Evolutionary conservation across 2,888 invertebrate genomes (phyloP).

Genomic region (Andricus quercusramuli): DNA sequence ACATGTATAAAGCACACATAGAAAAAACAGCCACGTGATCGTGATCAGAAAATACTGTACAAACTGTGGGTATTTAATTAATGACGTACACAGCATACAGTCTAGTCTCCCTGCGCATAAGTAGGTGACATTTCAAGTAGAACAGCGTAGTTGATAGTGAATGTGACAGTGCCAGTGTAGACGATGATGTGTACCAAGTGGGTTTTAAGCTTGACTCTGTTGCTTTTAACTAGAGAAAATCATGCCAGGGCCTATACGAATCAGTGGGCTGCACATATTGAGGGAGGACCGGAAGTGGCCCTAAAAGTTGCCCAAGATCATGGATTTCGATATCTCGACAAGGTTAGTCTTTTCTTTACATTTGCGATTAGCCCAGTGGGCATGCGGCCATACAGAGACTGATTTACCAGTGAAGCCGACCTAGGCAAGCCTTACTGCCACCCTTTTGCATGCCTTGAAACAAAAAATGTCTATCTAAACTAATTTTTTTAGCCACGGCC

Average conservation of each 20-base stretch:
- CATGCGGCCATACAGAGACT: too few relatives aligned
- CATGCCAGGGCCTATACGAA: slow-evolving; percentile 79
- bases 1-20: background rate
- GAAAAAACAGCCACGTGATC: background rate
- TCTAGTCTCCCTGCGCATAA: slow-evolving; percentile 51
- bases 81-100: slow-evolving; percentile 52
- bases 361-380: too few relatives aligned
- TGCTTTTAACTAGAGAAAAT: slow-evolving; percentile 62
- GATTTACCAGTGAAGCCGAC: too few relatives aligned
- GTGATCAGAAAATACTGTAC: background rate
- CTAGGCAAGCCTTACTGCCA: too few relatives aligned
- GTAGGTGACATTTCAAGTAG: slow-evolving; percentile 12
- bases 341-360: slow-evolving; percentile 74
- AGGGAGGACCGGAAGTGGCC: slow-evolving; percentile 80
- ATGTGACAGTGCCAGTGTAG: slow-evolving; percentile 31
- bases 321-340: slow-evolving; percentile 81
- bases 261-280: slow-evolving; percentile 83
- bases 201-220: slow-evolving; percentile 67
- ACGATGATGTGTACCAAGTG: slow-evolving; percentile 70
- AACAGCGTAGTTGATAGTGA: slow-evolving; percentile 36
- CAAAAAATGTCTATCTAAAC: too few relatives aligned
- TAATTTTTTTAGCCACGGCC: too few relatives aligned
- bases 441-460: too few relatives aligned
- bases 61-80: slow-evolving; percentile 54
- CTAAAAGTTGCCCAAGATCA: slow-evolving; percentile 80